Evolutionary conservation across 2,888 invertebrate genomes (phyloP), one percentile per base, ranked within the genome.

Genomic region (Trichogramma dendrolimi): DNA sequence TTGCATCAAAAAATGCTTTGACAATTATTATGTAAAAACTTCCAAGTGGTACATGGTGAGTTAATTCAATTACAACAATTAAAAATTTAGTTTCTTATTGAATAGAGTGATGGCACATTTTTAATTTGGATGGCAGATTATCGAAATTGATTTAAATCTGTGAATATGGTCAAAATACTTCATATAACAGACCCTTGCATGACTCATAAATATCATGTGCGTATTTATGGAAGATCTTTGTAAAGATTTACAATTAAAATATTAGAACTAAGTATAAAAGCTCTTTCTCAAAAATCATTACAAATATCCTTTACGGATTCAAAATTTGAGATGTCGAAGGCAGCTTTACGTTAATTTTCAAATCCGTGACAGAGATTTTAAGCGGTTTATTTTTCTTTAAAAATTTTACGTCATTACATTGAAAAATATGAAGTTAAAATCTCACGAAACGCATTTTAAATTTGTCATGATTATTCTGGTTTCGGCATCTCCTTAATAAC

Each of bases 141-240:
- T 55, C 38, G 7, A 50, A 56, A 40, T 48, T 8, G 11, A 57
- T 59, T 57, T 47, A 55, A 61, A 59, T 50, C 38, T 55, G 41
- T 49, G 7, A 44, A 50, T 49, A 56, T 38, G 39, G 43, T 58
- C 8, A 27, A 58, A 62, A 59, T 27, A 47, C 11, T 60, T 40
- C 52, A 48, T 38, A 59, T 51, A 52, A 52, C 47, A 14, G 43
- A 55, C 6, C 38, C 41, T 52, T 47, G 40, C 53, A 43, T 51
- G 61, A 62, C 57, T 62, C 40, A 27, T 27, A 4, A 58, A 63
- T 53, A 7, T 56, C 56, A 50, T 66, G 62, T 64, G 63, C 62
- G 60, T 51, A 48, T 11, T 55, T 62, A 55, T 62, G 66, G 64
- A 66, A 66, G 64, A 66, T 62, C 64, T 62, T 63, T 66, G 63